Evolutionary conservation across 2,797 vertebrate genomes (phyloP).

Genomic region (Acestrorhynchus altus): DNA sequence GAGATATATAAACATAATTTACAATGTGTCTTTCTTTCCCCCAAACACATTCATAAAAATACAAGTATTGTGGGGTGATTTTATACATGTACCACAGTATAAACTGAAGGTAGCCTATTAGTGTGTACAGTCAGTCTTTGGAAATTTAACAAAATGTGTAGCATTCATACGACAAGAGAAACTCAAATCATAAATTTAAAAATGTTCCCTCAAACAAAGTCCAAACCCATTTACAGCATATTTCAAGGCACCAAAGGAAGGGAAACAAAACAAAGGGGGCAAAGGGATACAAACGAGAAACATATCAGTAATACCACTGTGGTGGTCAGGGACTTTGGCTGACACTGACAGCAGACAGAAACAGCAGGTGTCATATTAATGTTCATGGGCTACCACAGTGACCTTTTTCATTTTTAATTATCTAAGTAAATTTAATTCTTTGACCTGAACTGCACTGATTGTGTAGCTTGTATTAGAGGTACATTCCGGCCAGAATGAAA

Average conservation of each 20-base stretch:
- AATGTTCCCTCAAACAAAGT: constrained; percentile 29
- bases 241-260: constrained; percentile 52
- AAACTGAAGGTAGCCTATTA: neutral
- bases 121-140: constrained; percentile 22
- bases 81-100: constrained; percentile 35
- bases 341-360: constrained; percentile 32
- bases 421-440: neutral
- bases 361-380: constrained; percentile 29
- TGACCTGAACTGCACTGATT: neutral
- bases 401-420: constrained; percentile 19
- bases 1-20: constrained; percentile 13
- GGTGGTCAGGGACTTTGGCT: constrained; percentile 27
- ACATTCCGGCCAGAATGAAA: too few species aligned
- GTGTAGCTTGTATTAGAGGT: neutral
- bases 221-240: constrained; percentile 43
- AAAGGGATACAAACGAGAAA: constrained; percentile 8
- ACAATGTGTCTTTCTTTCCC: neutral
- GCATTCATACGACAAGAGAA: constrained; percentile 32
- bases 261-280: neutral
- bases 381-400: constrained; percentile 26
- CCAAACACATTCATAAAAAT: constrained; percentile 17
- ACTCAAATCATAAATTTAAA: neutral
- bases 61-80: constrained; percentile 33
- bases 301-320: constrained; percentile 30
- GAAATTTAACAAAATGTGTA: constrained; percentile 32